phyloP scores from a whole-genome alignment of 2,113 vertebrate genomes.

The Vimba vimba region DNA sequence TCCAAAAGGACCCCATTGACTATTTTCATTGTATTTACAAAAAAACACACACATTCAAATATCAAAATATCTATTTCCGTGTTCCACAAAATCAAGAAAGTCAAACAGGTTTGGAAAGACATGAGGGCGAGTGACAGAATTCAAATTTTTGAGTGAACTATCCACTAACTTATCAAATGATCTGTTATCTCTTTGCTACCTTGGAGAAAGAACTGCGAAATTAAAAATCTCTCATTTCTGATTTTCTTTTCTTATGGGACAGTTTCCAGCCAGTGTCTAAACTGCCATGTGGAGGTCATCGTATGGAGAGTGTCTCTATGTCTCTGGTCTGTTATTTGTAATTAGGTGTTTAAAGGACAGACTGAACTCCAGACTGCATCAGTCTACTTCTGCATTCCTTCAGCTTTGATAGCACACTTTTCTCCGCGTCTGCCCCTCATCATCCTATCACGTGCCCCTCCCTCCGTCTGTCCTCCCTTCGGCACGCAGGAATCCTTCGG shows the following conservation, averaged over 20 bases:
- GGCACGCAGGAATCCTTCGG: constrained; percentile 72
- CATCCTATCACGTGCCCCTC: constrained; percentile 45
- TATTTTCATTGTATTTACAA: background rate
- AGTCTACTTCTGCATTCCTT: constrained; percentile 72
- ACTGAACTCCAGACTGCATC: constrained; percentile 66
- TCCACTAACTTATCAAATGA: background rate
- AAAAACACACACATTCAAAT: background rate
- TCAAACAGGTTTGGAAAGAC: background rate
- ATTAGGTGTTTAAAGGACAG: constrained; percentile 64
- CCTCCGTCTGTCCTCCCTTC: constrained; percentile 68
- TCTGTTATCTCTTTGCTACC: background rate
- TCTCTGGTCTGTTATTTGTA: constrained; percentile 51
- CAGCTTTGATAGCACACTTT: constrained; percentile 73
- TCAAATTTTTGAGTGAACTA: background rate
- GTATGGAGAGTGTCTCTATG: constrained; percentile 26
- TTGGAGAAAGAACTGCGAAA: background rate
- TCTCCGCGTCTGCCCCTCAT: constrained; percentile 63
- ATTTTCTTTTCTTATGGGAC: background rate
- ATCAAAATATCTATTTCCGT: background rate
- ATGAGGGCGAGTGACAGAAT: background rate
- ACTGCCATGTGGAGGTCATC: constrained; percentile 17
- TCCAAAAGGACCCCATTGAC: background rate
- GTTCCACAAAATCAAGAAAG: background rate
- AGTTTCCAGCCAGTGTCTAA: background rate
- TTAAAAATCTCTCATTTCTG: background rate